Conservation (phyloP, 2,113 vertebrate species). For the Stictonetta naevosa region DNA sequence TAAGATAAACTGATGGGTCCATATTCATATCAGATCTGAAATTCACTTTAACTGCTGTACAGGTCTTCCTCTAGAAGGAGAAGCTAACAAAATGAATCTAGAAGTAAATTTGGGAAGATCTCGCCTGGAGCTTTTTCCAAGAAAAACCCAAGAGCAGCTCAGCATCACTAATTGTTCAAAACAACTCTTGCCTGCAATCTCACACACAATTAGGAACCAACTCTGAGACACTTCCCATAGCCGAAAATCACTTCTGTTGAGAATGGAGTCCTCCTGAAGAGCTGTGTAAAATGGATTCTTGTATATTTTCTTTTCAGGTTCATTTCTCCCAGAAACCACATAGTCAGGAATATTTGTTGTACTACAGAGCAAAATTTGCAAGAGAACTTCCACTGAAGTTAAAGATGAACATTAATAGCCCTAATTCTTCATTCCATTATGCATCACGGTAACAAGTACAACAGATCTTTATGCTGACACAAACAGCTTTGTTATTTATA, state of each 20-base stretch:
- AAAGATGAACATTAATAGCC: not conserved
- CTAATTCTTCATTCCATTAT: not conserved
- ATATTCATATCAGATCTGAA: not conserved
- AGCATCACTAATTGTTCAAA: not conserved
- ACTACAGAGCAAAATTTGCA: not conserved
- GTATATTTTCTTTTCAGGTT: not conserved
- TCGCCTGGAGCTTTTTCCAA: not conserved
- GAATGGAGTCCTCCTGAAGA: not conserved
- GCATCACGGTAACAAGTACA: not conserved
- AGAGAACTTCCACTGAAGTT: not conserved
- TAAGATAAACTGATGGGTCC: not conserved
- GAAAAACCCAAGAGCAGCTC: not conserved
- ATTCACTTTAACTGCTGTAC: not conserved
- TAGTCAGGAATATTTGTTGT: fast-evolving
- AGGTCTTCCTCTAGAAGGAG: not conserved
- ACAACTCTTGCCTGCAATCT: not conserved
- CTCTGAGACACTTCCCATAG: not conserved
- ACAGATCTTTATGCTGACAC: not conserved
- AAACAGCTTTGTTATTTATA: not conserved
- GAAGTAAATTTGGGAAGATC: not conserved
- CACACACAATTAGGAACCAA: fast-evolving
- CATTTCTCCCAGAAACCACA: not conserved
- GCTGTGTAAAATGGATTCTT: fast-evolving
- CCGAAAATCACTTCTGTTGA: not conserved
- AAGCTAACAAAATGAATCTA: not conserved